Evolutionary conservation across 2,113 vertebrate genomes (phyloP), one percentile per base, ranked within the genome.

Genomic region (Ursus arctos): DNA sequence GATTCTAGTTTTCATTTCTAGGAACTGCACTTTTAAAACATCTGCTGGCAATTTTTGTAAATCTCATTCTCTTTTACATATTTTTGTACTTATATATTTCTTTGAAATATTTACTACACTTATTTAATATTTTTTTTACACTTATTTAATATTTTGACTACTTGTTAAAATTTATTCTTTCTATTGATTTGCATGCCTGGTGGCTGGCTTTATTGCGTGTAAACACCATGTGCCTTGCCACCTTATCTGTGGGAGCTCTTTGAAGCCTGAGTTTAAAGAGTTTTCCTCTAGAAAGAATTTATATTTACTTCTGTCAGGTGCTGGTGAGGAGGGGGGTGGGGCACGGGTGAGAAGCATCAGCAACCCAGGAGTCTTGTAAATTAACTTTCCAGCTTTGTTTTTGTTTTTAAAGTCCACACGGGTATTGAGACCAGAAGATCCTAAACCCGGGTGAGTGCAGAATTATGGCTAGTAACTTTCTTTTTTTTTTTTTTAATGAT

Each of bases 261-360:
- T 87, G 47, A 94, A 19, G 4, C 18, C 40, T 83, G 61, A 40
- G 24, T 79, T 97, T 97, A 81, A 89, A 85, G 49, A n/a, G 40
- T 53, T 82, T 94, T 96, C 82, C 31, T 88, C 14, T 88, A 80
- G 61, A 72, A 94, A 80, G 36, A 92, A 80, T 91, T 94, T 92
- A 40, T 92, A 65, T 87, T 86, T 90, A 36, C 40, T 47, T 83
- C 1, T 88, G 21, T 95, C 31, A 67, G 14, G 49, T 65, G 22
- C 6, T 28, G 43, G 6, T 40, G 24, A 26, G 40, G 19, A 33
- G 49, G 26, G 72, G 43, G 9, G 14, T 31, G 72, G 72, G 43
- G 14, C 74, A 28, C 14, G 8, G 16, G 76, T 24, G 33, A 57
- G 19, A 88, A 31, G 15, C 26, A 88, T 33, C 47, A 94, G 15